These are phyloP conservation scores for Drosophila grimshawi DNA, from an alignment of 1,140 invertebrate species.

Conservation along the genomic window DNA sequence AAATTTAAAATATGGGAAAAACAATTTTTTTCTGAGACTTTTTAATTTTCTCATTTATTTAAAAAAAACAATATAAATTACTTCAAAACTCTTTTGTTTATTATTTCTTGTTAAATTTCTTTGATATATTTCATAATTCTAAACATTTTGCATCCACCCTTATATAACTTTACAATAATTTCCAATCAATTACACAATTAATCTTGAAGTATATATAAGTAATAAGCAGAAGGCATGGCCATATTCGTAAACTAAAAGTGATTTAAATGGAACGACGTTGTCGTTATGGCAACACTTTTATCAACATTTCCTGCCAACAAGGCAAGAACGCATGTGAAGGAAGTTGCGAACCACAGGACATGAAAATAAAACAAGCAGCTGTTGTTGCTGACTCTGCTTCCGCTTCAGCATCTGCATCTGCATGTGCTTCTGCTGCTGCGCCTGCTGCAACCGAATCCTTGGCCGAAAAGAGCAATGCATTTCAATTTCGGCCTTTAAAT, in stretches of 20 bases:
- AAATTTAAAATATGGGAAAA: neutral
- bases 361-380: slow-evolving; percentile 60
- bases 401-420: neutral
- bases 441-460: slow-evolving; percentile 34
- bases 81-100: neutral
- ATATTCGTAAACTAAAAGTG: slow-evolving; percentile 46
- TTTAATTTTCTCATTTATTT: neutral
- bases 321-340: slow-evolving; percentile 51
- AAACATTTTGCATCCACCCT: neutral
- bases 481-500: slow-evolving; percentile 64
- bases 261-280: slow-evolving; percentile 59
- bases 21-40: too few relatives aligned
- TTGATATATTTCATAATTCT: neutral
- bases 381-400: neutral
- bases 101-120: neutral
- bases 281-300: slow-evolving; percentile 68
- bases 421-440: slow-evolving; percentile 9
- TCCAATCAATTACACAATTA: slow-evolving; percentile 38
- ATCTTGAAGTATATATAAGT: slow-evolving; percentile 6
- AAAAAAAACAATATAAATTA: neutral
- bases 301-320: slow-evolving; percentile 68
- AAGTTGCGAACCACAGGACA: slow-evolving; percentile 67
- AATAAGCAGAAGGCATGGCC: neutral
- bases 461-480: slow-evolving; percentile 51
- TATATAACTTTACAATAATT: neutral